Base-by-base conservation (phyloP, 2,113 vertebrate genomes). In the Leptobrachium leishanense region DNA sequence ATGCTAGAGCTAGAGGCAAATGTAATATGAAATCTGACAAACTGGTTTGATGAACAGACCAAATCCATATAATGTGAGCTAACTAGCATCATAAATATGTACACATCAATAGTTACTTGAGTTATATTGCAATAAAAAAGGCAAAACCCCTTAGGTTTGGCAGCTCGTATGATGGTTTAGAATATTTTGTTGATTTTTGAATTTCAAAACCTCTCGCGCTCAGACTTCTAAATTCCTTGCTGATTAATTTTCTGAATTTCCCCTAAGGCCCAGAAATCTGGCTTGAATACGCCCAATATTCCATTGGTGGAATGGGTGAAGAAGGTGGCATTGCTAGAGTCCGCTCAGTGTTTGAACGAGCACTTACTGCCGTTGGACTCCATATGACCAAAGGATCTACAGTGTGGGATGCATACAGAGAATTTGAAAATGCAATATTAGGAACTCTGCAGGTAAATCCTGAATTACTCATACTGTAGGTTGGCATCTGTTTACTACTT, bases 251-350 rank as follows among this genome's bases (percentile, higher is more conserved):
- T 31, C 20, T 31, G 20, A 50, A 53, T 42, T 76, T 69, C 42
- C 2, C 0, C 20, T 67, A 20, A 99, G 98, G 97, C 85, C 98
- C 98, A 68, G 96, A 99, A 68, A 96, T 99, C 64, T 99, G 98
- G 97, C 87, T 99, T n/a, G 98, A 99, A 57, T 99, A 95, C 0
- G 95, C 95, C 31, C 97, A 99, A 82, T 99, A 96, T 84, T 98
- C 97, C 0, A 97, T 99, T 0, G 97, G 97, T 1, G 98, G 96
- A 53, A 98, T 99, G 67, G 98, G 95, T 0, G 90, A 93, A 77
- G 92, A 94, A 0, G 98, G 96, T 5, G 98, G 98, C 2, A 94
- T 99, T 0, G 96, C 97, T 69, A 94, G 83, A 55, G 97, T 96
- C 11, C 94, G 97, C 3, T 83, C 92, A 0, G 89, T 98, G 75